Conservation (phyloP, 2,888 invertebrate genomes). For the Spisula subtruncata region DNA sequence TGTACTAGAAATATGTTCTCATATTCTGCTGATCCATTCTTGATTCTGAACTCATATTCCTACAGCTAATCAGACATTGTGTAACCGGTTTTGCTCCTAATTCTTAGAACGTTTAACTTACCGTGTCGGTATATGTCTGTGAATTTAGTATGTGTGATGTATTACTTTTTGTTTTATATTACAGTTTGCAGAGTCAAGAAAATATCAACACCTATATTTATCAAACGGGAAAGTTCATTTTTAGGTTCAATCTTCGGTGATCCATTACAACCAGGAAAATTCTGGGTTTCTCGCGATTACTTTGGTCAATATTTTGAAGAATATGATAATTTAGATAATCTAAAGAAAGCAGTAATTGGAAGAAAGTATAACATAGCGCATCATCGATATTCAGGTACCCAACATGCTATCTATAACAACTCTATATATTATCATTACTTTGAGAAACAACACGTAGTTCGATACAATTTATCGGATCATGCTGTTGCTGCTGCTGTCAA, state of each 20-base stretch:
- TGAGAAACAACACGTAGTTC: slow-evolving; percentile 78
- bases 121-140: too few species aligned
- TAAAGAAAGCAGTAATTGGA: slow-evolving; percentile 77
- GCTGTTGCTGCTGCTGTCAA: slow-evolving; percentile 66
- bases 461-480: slow-evolving; percentile 80
- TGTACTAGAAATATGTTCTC: too few species aligned
- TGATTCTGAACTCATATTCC: too few species aligned
- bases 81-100: too few species aligned
- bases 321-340: slow-evolving; percentile 90
- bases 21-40: too few species aligned
- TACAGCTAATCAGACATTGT: too few species aligned
- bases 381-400: slow-evolving; percentile 93
- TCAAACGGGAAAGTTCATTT: slow-evolving; percentile 88
- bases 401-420: slow-evolving; percentile 97
- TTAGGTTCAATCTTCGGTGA: slow-evolving; percentile 96
- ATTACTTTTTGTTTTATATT: slow-evolving; percentile 57
- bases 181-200: slow-evolving; percentile 95
- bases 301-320: slow-evolving; percentile 93
- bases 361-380: slow-evolving; percentile 87
- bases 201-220: slow-evolving; percentile 97
- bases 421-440: slow-evolving; percentile 94
- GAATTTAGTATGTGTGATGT: too few species aligned
- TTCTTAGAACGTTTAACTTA: too few species aligned
- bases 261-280: slow-evolving; percentile 87
- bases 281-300: slow-evolving; percentile 94